These are phyloP conservation scores for Notarius quadriscutis DNA, from an alignment of 2,113 vertebrate genomes.

Conservation along the genomic window DNA sequence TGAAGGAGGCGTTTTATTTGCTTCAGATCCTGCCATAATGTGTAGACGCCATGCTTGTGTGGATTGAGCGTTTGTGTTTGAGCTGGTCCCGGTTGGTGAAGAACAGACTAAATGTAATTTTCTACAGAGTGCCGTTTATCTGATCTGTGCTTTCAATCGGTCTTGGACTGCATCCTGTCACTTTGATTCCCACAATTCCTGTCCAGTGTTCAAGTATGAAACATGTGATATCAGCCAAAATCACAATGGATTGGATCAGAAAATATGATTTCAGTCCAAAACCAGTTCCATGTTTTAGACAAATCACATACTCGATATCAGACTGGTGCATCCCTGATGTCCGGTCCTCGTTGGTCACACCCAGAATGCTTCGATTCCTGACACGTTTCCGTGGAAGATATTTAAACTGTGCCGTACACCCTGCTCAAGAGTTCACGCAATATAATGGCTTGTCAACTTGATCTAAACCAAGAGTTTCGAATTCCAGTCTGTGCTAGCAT, in stretches of 20 bases:
- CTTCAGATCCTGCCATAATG: neutral
- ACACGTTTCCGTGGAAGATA: neutral
- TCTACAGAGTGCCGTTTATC: neutral
- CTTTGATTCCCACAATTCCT: neutral
- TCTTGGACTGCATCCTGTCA: neutral
- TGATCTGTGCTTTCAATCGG: conserved; percentile 5
- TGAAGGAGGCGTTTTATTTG: conserved; percentile 11
- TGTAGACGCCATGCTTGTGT: neutral
- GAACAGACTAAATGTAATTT: neutral
- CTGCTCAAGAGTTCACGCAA: neutral
- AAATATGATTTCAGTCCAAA: conserved; percentile 8
- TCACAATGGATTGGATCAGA: neutral
- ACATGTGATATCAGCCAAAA: neutral
- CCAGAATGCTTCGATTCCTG: neutral
- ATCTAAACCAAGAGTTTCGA: neutral
- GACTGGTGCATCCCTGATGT: neutral
- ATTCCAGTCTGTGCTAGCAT: neutral
- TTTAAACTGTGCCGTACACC: neutral
- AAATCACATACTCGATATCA: neutral
- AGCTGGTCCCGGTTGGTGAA: neutral
- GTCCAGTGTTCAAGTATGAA: neutral
- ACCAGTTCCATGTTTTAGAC: neutral
- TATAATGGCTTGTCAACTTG: neutral
- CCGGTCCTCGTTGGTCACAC: neutral
- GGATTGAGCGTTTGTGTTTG: neutral